Conservation (phyloP, 2,797 vertebrate genomes). For the Xenentodon cancila region DNA sequence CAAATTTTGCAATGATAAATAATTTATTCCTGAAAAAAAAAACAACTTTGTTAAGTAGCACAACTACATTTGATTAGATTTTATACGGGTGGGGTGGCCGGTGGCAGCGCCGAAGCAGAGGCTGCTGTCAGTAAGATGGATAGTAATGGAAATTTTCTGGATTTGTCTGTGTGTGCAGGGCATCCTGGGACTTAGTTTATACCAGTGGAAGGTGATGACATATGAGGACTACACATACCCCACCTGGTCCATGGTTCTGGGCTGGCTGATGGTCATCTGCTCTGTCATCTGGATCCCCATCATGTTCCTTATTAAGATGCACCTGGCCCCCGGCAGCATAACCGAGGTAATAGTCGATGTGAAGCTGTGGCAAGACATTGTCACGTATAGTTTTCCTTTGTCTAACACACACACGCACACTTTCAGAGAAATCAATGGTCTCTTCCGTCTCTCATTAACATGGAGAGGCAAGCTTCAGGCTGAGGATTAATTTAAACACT, state of each 20-base stretch:
- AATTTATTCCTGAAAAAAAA: neutral
- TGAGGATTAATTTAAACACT: constrained; percentile 56
- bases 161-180: constrained; percentile 78
- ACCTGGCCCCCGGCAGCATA: constrained; percentile 92
- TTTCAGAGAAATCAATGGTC: constrained; percentile 52
- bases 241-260: constrained; percentile 96
- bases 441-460: constrained; percentile 58
- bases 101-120: neutral
- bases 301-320: constrained; percentile 98
- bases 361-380: constrained; percentile 21
- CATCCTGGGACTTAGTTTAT: constrained; percentile 95
- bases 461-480: constrained; percentile 36
- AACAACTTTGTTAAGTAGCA: neutral
- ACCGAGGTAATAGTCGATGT: constrained; percentile 86
- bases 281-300: constrained; percentile 99
- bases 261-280: constrained; percentile 96
- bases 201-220: constrained; percentile 98
- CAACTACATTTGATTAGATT: neutral
- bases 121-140: neutral
- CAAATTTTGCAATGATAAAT: neutral
- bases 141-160: neutral
- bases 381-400: constrained; percentile 31
- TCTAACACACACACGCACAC: neutral
- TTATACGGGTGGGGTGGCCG: neutral
- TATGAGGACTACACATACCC: constrained; percentile 96